These are phyloP conservation scores for Periophthalmus magnuspinnatus DNA, from an alignment of 2,797 vertebrate species.

Conservation along the genomic window DNA sequence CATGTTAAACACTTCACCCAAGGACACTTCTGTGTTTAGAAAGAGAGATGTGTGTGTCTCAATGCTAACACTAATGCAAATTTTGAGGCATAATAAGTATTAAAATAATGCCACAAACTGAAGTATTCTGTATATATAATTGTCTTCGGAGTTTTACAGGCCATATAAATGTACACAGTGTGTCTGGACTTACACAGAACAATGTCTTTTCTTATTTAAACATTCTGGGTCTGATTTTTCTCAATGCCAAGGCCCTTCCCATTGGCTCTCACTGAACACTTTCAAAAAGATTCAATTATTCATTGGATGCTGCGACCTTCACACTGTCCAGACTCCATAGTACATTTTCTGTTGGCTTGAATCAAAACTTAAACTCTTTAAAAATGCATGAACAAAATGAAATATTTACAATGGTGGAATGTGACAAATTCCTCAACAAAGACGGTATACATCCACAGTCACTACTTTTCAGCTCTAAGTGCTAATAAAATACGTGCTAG, in stretches of 20 bases:
- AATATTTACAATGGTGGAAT: neutral
- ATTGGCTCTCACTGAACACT: neutral
- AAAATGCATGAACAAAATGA: neutral
- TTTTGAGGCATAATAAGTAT: too few relatives aligned
- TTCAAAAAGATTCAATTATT: constrained; percentile 2
- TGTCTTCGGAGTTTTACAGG: too few relatives aligned
- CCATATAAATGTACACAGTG: too few relatives aligned
- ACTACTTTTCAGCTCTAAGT: too few relatives aligned
- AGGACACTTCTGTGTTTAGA: too few relatives aligned
- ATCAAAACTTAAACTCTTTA: neutral
- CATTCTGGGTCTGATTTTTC: neutral
- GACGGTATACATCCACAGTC: neutral
- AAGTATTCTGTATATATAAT: too few relatives aligned
- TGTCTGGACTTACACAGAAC: too few relatives aligned
- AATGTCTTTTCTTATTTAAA: neutral
- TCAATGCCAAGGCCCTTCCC: neutral
- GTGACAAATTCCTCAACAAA: constrained; percentile 11
- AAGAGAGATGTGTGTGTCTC: too few relatives aligned
- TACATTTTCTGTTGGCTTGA: neutral
- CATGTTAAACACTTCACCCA: too few relatives aligned
- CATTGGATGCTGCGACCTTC: neutral
- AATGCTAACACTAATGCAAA: too few relatives aligned
- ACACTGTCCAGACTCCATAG: neutral
- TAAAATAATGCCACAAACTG: too few relatives aligned
- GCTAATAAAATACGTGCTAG: too few relatives aligned